Base-by-base conservation (phyloP, 1,140 invertebrate genomes). In the Holotrichia oblita region DNA sequence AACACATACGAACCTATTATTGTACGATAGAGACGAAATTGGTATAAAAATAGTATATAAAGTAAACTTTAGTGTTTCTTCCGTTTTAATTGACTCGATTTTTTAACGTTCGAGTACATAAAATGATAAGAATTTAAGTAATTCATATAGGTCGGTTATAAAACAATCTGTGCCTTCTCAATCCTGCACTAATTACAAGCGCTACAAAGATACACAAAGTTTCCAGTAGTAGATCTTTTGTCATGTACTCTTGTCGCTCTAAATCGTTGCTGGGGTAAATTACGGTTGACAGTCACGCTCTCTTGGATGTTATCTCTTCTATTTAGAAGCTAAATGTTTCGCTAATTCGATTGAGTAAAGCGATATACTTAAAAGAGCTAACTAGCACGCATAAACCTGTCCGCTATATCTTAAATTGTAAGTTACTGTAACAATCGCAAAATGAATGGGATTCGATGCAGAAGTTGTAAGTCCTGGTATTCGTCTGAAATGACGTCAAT, bases 261-360 rank as follows among this genome's bases (percentile, higher is more conserved):
- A 69, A 69, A 69, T 69, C 61, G 20, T 69, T 69, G 48, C 22
- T 27, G 6, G 8, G 22, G 12, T 22, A 22, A 69, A 34, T 69
- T 69, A 69, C 61, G 20, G 22, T 17, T 69, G 61, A 69, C 61
- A 69, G 61, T 69, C 61, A 69, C 61, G 61, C 61, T 69, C 61
- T 69, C 61, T 6, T 69, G 61, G 61, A 69, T 69, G 20, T 69
- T 69, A 69, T 69, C 61, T 69, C 61, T 69, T 27, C 61, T 69
- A 69, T 69, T 69, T 69, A 69, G 61, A 69, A 69, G 61, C 61
- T 69, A 69, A 69, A 69, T 34, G 61, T 69, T 48, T 69, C 61
- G 61, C 61, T 69, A 69, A 69, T 69, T 69, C 22, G 61, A 69
- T 69, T 69, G 61, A 69, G 61, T 69, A 69, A 69, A 34, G 61